Percentiles rank a stretch among this genome's conserved stretches.
phyloP scores from a whole-genome alignment of 2,888 invertebrate species.

The Torymus aiolomorphi region DNA sequence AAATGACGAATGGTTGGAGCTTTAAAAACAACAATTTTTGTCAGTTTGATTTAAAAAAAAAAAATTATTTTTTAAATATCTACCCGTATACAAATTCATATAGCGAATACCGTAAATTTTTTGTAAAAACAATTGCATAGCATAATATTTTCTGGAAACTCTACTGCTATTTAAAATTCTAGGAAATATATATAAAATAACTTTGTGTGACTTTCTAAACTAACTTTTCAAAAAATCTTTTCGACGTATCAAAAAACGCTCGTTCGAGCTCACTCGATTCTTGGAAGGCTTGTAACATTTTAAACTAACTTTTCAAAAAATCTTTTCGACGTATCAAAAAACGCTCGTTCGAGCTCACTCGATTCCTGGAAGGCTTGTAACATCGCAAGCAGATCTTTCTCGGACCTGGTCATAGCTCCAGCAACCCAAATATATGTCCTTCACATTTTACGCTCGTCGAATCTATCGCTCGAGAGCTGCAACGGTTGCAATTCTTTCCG shows the following conservation, averaged over 20 bases:
- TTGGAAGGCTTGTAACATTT: slow-evolving; percentile 81
- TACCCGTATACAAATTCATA: too few relatives aligned
- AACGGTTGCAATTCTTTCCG: slow-evolving; percentile 81
- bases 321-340: too few relatives aligned
- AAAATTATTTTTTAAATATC: too few relatives aligned
- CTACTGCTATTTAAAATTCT: neutral
- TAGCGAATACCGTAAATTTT: too few relatives aligned
- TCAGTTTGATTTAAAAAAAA: too few relatives aligned
- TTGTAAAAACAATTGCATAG: too few relatives aligned
- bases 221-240: too few relatives aligned
- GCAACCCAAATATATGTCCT: slow-evolving; percentile 85
- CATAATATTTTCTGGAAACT: slow-evolving; percentile 30
- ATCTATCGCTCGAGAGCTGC: slow-evolving; percentile 79
- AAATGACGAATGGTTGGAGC: too few relatives aligned
- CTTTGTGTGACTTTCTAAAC: neutral
- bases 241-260: too few relatives aligned
- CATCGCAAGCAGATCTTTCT: slow-evolving; percentile 79
- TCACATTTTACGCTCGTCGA: slow-evolving; percentile 80
- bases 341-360: slow-evolving; percentile 74
- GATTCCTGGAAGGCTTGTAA: slow-evolving; percentile 80
- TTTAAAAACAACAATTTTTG: too few relatives aligned
- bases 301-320: too few relatives aligned
- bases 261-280: slow-evolving; percentile 77
- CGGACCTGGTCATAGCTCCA: slow-evolving; percentile 82
- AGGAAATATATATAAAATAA: neutral